These are phyloP conservation scores for Platycheirus rosarum DNA, from an alignment of 2,888 invertebrate genomes.

Conservation along the genomic window DNA sequence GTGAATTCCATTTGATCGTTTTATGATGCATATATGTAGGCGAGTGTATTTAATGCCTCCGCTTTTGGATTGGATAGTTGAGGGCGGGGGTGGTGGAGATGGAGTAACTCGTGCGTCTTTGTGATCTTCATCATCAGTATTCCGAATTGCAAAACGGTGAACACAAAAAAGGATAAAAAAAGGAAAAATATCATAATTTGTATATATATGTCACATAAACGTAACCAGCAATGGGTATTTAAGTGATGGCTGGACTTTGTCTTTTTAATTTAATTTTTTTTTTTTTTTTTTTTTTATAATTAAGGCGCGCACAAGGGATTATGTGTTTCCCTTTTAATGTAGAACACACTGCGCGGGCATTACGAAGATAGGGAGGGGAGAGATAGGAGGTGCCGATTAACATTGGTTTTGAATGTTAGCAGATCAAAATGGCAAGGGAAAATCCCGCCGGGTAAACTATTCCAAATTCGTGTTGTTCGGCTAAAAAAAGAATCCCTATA, in stretches of 20 bases:
- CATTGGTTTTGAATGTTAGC: no score
- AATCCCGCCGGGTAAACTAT: no score
- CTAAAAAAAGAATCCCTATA: no score
- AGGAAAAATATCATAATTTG: conserved; percentile 54
- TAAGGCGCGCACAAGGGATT: no score
- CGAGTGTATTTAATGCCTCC: neutral
- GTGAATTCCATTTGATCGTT: conserved; percentile 70
- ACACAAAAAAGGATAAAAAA: conserved; percentile 14
- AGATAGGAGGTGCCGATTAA: no score
- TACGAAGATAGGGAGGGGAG: no score
- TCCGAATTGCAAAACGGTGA: conserved; percentile 43
- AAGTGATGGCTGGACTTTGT: conserved; percentile 46
- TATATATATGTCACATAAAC: conserved; percentile 55
- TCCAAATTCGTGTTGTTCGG: no score
- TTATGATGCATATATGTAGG: conserved; percentile 36
- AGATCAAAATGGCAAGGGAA: no score
- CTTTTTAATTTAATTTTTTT: neutral
- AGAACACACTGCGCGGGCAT: no score
- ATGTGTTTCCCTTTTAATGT: no score
- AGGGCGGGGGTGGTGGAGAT: conserved; percentile 49
- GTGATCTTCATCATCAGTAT: conserved; percentile 73
- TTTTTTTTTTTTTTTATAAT: no score
- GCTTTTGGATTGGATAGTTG: neutral
- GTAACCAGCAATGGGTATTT: conserved; percentile 21
- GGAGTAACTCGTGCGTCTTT: conserved; percentile 48